A percentile compares a stretch with the other conserved stretches of the same genome.
These are phyloP conservation scores for Prosapia bicincta DNA, from an alignment of 2,888 invertebrate genomes.

Conservation along the genomic window DNA sequence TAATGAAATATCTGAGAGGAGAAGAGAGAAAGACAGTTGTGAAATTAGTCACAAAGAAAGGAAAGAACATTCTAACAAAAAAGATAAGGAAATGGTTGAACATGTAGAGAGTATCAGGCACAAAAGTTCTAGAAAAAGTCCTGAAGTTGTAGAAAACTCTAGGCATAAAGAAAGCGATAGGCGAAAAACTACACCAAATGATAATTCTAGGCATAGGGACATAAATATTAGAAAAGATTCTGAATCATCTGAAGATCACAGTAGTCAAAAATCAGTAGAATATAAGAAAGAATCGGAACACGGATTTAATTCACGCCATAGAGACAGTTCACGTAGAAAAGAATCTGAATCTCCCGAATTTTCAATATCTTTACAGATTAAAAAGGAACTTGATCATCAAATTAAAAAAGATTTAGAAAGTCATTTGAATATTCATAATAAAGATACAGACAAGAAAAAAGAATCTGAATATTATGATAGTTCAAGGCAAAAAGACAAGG, in stretches of 20 bases:
- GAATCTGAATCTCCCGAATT: conserved; percentile 35
- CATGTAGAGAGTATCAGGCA: conserved; percentile 26
- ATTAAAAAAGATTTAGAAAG: conserved; percentile 19
- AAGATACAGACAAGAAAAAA: conserved; percentile 7
- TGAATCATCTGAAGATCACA: conserved; percentile 33
- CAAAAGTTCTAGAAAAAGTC: conserved; percentile 36
- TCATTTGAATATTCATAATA: background rate
- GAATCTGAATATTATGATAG: conserved; percentile 8
- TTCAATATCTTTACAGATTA: conserved; percentile 18
- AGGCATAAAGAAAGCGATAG: conserved; percentile 33
- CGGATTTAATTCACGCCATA: conserved; percentile 13
- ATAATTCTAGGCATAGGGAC: conserved; percentile 24
- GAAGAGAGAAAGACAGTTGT: conserved; percentile 47
- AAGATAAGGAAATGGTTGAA: conserved; percentile 33
- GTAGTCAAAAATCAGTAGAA: conserved; percentile 25
- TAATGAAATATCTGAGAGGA: conserved; percentile 43
- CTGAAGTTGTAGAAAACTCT: conserved; percentile 33
- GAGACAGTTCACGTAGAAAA: conserved; percentile 34
- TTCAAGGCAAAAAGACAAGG: conserved; percentile 16
- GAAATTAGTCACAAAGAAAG: conserved; percentile 39
- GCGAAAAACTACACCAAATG: conserved; percentile 14
- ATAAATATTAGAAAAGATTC: conserved; percentile 36
- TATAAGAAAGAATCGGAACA: conserved; percentile 8
- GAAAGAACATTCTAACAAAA: conserved; percentile 36
- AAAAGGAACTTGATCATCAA: conserved; percentile 10